Conservation (phyloP, 1,140 invertebrate genomes). For the Pachypsylla venusta region DNA sequence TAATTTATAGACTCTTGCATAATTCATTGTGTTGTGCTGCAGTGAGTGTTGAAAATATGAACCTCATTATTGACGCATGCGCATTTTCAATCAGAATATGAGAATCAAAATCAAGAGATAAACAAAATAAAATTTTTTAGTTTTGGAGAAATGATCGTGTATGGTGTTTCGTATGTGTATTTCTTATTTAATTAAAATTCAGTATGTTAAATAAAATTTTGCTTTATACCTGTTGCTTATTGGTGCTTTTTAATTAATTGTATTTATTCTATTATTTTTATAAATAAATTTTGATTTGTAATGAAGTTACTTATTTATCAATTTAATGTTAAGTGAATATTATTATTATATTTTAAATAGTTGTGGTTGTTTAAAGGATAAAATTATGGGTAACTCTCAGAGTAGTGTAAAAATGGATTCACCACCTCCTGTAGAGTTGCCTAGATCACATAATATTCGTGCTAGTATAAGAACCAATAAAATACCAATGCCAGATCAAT, state of each 20-base stretch:
- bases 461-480: slow-evolving; percentile 50
- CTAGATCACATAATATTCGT: slow-evolving; percentile 31
- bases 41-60: background rate
- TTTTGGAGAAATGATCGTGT: slow-evolving; percentile 2
- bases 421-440: slow-evolving; percentile 23
- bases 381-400: slow-evolving; percentile 21
- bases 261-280: no score
- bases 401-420: slow-evolving; percentile 19
- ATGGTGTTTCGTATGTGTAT: background rate
- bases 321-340: background rate
- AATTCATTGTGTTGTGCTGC: no score
- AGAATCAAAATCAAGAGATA: background rate
- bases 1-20: no score
- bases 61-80: slow-evolving; percentile 3
- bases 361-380: background rate
- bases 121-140: background rate
- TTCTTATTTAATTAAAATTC: background rate
- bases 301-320: no score
- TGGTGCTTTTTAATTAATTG: background rate
- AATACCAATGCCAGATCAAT: slow-evolving; percentile 66
- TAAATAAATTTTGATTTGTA: no score
- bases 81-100: background rate
- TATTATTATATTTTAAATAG: background rate
- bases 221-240: background rate
- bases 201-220: background rate